Conservation (phyloP, 2,113 vertebrate genomes). For the Aspidoscelis tigris region DNA sequence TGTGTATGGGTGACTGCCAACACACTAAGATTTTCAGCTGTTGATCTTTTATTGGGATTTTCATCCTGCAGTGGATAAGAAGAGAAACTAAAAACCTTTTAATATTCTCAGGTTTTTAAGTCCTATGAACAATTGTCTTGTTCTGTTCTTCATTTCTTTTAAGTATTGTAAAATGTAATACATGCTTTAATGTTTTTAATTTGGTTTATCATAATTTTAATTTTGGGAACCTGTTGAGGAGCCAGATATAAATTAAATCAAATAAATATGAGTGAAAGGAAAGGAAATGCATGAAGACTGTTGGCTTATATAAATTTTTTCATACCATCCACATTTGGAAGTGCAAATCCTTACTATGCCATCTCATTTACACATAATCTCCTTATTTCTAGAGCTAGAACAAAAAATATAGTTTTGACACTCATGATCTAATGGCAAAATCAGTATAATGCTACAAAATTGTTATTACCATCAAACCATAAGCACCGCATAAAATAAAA, state of each 20-base stretch:
- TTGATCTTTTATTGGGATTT: background rate
- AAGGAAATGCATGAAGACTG: background rate
- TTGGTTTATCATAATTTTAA: background rate
- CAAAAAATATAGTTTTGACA: background rate
- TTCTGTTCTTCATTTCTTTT: background rate
- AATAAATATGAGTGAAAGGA: too few species aligned
- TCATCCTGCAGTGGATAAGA: background rate
- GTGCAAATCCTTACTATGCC: background rate
- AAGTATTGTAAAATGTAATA: background rate
- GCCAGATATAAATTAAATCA: too few species aligned
- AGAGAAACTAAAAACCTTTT: background rate
- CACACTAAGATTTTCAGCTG: background rate
- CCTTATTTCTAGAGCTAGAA: background rate
- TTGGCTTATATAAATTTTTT: background rate
- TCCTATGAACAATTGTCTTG: background rate
- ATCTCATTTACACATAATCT: background rate
- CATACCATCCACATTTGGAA: background rate
- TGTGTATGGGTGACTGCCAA: background rate
- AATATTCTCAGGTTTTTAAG: background rate
- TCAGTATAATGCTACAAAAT: background rate
- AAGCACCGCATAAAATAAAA: rapidly evolving
- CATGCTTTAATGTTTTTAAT: background rate
- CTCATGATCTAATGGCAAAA: background rate
- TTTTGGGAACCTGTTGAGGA: background rate
- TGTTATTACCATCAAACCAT: background rate